A percentile compares a stretch with the other conserved stretches of the same genome.
Conservation (phyloP, 2,113 vertebrate species). For the Mastomys natalensis region DNA sequence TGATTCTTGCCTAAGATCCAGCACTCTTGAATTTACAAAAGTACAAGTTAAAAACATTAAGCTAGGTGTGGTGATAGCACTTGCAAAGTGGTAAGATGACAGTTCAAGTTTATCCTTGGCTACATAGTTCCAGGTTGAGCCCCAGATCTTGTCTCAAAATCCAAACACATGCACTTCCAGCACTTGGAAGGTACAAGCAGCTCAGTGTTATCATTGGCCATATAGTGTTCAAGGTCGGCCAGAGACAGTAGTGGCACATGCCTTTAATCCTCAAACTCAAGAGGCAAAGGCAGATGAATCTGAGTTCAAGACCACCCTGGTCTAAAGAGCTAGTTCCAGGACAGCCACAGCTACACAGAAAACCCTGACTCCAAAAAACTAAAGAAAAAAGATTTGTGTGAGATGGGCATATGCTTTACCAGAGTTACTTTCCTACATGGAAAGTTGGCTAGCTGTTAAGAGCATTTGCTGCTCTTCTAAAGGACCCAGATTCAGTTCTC, state of each 20-base stretch:
- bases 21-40: not conserved
- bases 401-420: not conserved
- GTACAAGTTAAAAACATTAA: not conserved
- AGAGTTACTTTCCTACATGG: not conserved
- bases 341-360: not conserved
- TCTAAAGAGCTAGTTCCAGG: not conserved
- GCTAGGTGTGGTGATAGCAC: not conserved
- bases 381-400: not conserved
- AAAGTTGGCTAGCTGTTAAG: not conserved
- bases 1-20: not conserved
- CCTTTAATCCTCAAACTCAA: not conserved
- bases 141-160: not conserved
- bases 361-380: not conserved
- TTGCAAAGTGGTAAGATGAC: not conserved
- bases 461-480: not conserved
- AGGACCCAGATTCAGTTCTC: not conserved
- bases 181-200: not conserved
- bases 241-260: not conserved
- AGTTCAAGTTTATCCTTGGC: not conserved
- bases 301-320: not conserved
- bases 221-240: not conserved
- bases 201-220: not conserved
- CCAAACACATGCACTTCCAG: not conserved
- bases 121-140: not conserved
- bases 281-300: not conserved